These are phyloP conservation scores for Cryptus viduatorius DNA, from an alignment of 2,888 invertebrate species.

Conservation along the genomic window DNA sequence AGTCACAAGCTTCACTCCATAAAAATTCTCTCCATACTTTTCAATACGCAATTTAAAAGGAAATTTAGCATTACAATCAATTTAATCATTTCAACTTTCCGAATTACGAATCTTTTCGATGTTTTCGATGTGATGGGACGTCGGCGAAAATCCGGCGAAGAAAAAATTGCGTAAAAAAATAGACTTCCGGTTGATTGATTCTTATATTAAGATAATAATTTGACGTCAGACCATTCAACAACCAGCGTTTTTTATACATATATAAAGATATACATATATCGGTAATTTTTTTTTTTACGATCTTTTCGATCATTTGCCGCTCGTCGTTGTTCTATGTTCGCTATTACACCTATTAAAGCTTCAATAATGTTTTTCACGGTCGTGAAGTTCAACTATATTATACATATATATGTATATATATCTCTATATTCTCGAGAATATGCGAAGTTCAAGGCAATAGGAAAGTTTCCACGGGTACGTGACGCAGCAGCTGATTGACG, in stretches of 20 bases:
- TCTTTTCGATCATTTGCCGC: neutral
- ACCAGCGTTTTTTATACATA: neutral
- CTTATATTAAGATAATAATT: constrained; percentile 9
- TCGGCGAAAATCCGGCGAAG: neutral
- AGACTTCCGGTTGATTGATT: neutral
- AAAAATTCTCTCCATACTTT: constrained; percentile 20
- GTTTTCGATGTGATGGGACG: neutral
- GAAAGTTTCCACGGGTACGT: constrained; percentile 88
- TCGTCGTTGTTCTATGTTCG: constrained; percentile 29
- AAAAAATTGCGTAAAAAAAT: constrained; percentile 3
- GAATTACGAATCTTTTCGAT: neutral
- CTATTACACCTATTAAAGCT: constrained; percentile 57
- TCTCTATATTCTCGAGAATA: neutral
- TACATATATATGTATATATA: constrained; percentile 6
- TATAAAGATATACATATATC: neutral
- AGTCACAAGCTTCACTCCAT: constrained; percentile 24
- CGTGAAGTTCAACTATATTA: neutral
- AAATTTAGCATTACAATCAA: neutral
- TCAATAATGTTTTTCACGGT: constrained; percentile 41
- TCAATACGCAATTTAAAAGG: neutral
- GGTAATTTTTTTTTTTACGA: neutral
- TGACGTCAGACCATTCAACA: constrained; percentile 9
- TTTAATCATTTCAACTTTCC: neutral
- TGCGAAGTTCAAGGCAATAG: constrained; percentile 83
- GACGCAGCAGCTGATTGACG: constrained; percentile 88